Percentiles rank a stretch among this genome's conserved stretches.
These are phyloP conservation scores for Eurypyga helias DNA, from an alignment of 2,113 vertebrate genomes.

Conservation along the genomic window DNA sequence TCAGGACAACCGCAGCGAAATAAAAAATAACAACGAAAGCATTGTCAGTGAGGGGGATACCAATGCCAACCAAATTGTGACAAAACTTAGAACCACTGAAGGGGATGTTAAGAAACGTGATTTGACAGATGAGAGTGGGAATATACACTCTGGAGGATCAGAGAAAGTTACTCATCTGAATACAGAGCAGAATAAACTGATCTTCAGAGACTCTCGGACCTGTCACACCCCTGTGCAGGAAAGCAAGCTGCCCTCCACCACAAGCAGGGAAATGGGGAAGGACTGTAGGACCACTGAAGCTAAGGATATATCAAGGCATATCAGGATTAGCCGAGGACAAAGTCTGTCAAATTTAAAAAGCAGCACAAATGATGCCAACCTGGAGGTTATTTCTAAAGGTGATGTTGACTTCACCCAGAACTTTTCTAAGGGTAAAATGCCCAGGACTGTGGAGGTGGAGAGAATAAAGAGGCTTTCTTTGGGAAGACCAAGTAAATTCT, in stretches of 20 bases:
- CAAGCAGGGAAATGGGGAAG: constrained; percentile 30
- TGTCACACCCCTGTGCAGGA: constrained; percentile 39
- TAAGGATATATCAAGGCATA: constrained; percentile 26
- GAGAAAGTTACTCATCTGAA: constrained; percentile 29
- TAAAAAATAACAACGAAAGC: constrained; percentile 77
- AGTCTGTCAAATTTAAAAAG: constrained; percentile 67
- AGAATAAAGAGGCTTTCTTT: constrained; percentile 74
- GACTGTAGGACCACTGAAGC: not conserved
- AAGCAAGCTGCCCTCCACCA: constrained; percentile 18
- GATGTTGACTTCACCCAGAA: constrained; percentile 50
- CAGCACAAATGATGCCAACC: constrained; percentile 47
- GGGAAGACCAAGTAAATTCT: constrained; percentile 60
- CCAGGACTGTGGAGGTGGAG: constrained; percentile 71
- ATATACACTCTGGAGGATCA: constrained; percentile 16
- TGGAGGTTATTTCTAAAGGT: constrained; percentile 53
- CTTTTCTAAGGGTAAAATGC: constrained; percentile 67
- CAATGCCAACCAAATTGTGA: constrained; percentile 79
- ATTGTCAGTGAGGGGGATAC: constrained; percentile 69
- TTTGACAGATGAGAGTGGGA: constrained; percentile 53
- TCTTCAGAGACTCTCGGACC: constrained; percentile 36
- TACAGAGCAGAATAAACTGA: constrained; percentile 51
- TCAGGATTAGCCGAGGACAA: constrained; percentile 52
- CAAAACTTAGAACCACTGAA: constrained; percentile 6
- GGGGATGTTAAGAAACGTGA: not conserved
- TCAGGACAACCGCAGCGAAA: constrained; percentile 68